phyloP scores from a whole-genome alignment of 2,797 vertebrate species.

The Perdix hodgsoniae region DNA sequence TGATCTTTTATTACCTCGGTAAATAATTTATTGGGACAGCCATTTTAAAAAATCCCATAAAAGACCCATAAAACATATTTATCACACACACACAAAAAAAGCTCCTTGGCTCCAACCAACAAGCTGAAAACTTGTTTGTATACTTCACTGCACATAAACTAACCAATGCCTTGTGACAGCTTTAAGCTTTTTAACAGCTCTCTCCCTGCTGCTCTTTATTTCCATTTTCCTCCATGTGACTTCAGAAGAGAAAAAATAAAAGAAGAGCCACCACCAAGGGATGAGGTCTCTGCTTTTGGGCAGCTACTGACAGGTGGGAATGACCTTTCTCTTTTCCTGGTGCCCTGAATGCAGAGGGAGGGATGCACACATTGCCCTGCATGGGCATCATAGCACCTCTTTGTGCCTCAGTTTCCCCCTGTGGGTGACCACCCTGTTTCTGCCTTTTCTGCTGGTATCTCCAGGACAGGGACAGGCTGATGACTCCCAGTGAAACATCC shows the following conservation, averaged over 20 bases:
- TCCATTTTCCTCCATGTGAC: constrained; percentile 36
- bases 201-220: constrained; percentile 49
- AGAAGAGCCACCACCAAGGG: not conserved
- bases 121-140: constrained; percentile 70
- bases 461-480: not conserved
- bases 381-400: not conserved
- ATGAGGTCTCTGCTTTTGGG: not conserved
- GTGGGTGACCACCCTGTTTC: not conserved
- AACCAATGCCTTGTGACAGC: constrained; percentile 64
- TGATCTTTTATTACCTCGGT: constrained; percentile 79
- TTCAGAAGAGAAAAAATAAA: constrained; percentile 1
- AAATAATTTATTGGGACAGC: constrained; percentile 81
- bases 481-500: not conserved
- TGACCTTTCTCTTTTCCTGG: not conserved
- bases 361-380: fast-evolving
- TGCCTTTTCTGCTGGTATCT: not conserved
- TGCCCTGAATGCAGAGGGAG: no score
- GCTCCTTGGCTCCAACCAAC: constrained; percentile 63
- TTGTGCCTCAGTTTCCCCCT: not conserved
- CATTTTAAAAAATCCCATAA: constrained; percentile 78
- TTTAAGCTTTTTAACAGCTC: constrained; percentile 69
- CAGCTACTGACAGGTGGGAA: not conserved
- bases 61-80: constrained; percentile 80
- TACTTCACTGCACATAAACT: constrained; percentile 72
- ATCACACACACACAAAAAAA: constrained; percentile 55